Evolutionary conservation across 1,140 invertebrate species (phyloP), one percentile per base, ranked within the genome.

Genomic region (Argopecten irradians): DNA sequence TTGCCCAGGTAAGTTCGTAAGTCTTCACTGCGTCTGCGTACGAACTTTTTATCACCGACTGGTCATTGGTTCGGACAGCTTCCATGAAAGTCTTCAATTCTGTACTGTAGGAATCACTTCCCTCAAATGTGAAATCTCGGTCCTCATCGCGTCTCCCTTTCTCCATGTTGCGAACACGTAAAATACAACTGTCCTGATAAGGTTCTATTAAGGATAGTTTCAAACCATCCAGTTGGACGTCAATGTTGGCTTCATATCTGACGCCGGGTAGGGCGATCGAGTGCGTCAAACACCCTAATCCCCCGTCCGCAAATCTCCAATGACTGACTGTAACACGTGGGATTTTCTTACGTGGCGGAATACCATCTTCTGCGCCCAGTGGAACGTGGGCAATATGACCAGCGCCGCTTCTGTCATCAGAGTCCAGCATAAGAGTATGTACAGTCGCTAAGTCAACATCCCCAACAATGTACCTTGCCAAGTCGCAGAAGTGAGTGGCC

Each of bases 101-200:
- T 22, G 34, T 35, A 22, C 34, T n/a, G 39, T 84, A 84, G 22
- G 83, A 84, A 22, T 84, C 83, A 8, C 39, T 41, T n/a, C 39
- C 83, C 22, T 84, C 83, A 84, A 84, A 84, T 28, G 83, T 84
- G 34, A 84, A 84, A 36, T 84, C 83, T 41, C n/a, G 28, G 83
- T 84, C 35, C 39, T 36, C 83, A 33, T 84, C 28, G 28, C 34
- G 83, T 11, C n/a, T 41, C 0, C 33, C 28, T 7, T 41, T 84
- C 28, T 34, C 39, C 34, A 84, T 84, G 9, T n/a, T 34, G 28
- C 83, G 83, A n/a, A 84, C 34, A 33, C 83, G 83, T 13, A 84
- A 34, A 35, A 41, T 84, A 32, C 83, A 84, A 13, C 11, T 35
- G 5, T 84, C 39, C 28, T 36, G 34, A 22, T 84, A 84, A 16